These are phyloP conservation scores for Apogon hyalosoma DNA, from an alignment of 2,797 vertebrate genomes.

Conservation along the genomic window DNA sequence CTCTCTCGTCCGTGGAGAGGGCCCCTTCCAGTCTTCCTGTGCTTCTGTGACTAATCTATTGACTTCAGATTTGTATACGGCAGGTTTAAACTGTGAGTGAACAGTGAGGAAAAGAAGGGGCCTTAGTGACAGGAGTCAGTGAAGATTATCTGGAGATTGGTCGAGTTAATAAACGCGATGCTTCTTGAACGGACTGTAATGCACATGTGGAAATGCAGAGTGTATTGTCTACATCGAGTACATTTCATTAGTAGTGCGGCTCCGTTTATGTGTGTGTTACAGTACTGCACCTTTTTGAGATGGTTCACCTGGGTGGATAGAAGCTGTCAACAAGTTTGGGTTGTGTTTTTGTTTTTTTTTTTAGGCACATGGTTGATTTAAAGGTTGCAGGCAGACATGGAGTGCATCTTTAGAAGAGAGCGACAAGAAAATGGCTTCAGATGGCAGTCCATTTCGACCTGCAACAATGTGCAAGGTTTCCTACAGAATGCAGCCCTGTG, in stretches of 20 bases:
- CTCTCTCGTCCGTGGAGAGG: constrained; percentile 53
- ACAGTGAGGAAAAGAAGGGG: constrained; percentile 48
- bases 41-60: constrained; percentile 63
- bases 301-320: constrained; percentile 40
- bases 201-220: constrained; percentile 53
- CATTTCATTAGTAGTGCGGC: constrained; percentile 21
- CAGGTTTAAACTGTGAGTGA: constrained; percentile 52
- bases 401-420: constrained; percentile 36
- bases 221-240: constrained; percentile 36
- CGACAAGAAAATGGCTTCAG: constrained; percentile 44
- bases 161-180: neutral
- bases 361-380: constrained; percentile 77
- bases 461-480: constrained; percentile 75
- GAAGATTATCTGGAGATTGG: constrained; percentile 6
- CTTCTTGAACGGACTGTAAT: constrained; percentile 24
- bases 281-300: constrained; percentile 55
- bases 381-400: constrained; percentile 72
- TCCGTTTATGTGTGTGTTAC: constrained; percentile 38
- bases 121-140: constrained; percentile 27
- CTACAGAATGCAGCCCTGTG: constrained; percentile 54
- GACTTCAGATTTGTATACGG: constrained; percentile 38
- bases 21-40: constrained; percentile 66
- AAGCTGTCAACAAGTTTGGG: constrained; percentile 48
- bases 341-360: constrained; percentile 57
- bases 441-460: constrained; percentile 66